A percentile compares a stretch with the other conserved stretches of the same genome.
These are phyloP conservation scores for Myotis davidii DNA, from an alignment of 2,113 vertebrate genomes.

Conservation along the genomic window DNA sequence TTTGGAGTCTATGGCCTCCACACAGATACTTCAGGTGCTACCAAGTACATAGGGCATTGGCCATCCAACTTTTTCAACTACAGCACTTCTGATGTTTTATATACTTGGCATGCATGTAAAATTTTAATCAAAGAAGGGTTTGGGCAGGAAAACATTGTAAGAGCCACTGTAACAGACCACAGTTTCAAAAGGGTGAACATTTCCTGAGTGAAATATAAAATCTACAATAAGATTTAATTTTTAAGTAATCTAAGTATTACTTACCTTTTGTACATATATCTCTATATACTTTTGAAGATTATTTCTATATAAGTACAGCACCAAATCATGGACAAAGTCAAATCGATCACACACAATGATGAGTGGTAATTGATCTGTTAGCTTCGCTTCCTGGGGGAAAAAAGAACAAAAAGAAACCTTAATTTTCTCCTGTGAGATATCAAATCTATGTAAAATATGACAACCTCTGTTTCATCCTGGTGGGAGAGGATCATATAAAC, in stretches of 20 bases:
- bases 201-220: neutral
- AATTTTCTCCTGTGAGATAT: conserved; percentile 2
- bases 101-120: neutral
- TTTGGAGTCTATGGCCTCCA: neutral
- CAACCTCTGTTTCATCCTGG: neutral
- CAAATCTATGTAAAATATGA: conserved; percentile 23
- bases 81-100: neutral
- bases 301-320: conserved; percentile 98
- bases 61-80: neutral
- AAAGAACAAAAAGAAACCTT: conserved; percentile 47
- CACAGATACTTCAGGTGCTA: neutral
- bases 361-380: conserved; percentile 97
- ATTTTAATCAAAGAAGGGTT: conserved; percentile 42
- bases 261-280: conserved; percentile 99
- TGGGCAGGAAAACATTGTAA: neutral
- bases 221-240: neutral
- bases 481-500: neutral
- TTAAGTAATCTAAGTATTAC: conserved; percentile 49
- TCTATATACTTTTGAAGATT: conserved; percentile 99
- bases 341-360: conserved; percentile 99
- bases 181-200: conserved; percentile 40
- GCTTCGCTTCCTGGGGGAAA: conserved; percentile 93
- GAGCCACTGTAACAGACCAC: neutral
- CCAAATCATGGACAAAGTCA: conserved; percentile 98
- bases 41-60: neutral